Percentiles rank a stretch among this genome's conserved stretches.
Conservation (phyloP, 2,113 vertebrate species). For the Pluvialis apricaria region DNA sequence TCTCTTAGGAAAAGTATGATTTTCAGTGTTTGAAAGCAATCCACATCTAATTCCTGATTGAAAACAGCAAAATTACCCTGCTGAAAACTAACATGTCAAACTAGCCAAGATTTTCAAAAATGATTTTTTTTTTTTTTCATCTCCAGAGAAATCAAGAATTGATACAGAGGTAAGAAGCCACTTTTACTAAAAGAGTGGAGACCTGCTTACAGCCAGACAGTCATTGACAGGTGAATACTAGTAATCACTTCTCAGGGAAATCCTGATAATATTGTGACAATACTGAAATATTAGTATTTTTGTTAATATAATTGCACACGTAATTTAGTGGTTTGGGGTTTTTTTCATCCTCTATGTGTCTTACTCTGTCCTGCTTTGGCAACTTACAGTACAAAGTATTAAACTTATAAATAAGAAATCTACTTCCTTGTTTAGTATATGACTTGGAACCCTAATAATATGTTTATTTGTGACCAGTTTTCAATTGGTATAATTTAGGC, state of each 20-base stretch:
- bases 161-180: not conserved
- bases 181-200: not conserved
- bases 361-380: not conserved
- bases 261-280: not conserved
- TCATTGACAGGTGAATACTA: not conserved
- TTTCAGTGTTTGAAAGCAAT: slow-evolving; percentile 5
- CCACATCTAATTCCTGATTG: not conserved
- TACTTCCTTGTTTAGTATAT: not conserved
- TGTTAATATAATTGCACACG: not conserved
- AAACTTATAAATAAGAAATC: not conserved
- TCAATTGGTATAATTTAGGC: not conserved
- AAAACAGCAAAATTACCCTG: slow-evolving; percentile 1
- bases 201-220: not conserved
- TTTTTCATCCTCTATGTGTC: not conserved
- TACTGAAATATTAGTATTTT: not conserved
- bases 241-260: not conserved
- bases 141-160: not conserved
- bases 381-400: not conserved
- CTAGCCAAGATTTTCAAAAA: not conserved
- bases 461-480: not conserved
- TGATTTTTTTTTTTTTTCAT: not conserved
- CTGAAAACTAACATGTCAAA: not conserved
- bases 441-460: not conserved
- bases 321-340: not conserved
- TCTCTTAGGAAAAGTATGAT: not conserved